Percentiles rank a stretch among this genome's conserved stretches.
phyloP scores from a whole-genome alignment of 2,888 invertebrate species.

The Micoletzkya japonica region DNA sequence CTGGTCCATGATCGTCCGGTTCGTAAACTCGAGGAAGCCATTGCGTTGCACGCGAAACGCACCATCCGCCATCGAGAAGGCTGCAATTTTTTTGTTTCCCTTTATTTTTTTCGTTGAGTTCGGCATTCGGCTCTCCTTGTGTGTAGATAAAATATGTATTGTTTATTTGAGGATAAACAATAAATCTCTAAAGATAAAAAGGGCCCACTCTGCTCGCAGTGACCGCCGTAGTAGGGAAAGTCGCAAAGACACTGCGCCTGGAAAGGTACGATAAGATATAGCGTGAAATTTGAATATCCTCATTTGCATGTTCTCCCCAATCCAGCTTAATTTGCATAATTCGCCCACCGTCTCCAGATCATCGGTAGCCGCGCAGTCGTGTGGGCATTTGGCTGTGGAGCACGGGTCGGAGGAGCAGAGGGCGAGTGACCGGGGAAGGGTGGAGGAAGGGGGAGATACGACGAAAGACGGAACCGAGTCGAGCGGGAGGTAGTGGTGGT shows the following conservation, averaged over 20 bases:
- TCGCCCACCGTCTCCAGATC: conserved; percentile 17
- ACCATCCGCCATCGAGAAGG: conserved; percentile 16
- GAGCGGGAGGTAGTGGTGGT: too few species aligned
- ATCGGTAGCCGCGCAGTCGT: conserved; percentile 35
- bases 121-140: background rate
- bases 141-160: background rate
- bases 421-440: background rate
- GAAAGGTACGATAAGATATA: background rate
- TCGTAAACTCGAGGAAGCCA: conserved; percentile 40
- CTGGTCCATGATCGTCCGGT: conserved; percentile 44
- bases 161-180: background rate
- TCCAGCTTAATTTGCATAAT: background rate
- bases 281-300: background rate
- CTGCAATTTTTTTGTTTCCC: background rate
- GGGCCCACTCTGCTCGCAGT: conserved; percentile 14
- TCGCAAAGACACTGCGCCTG: conserved; percentile 17
- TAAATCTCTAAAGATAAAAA: background rate
- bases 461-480: background rate
- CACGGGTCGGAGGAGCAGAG: conserved; percentile 43
- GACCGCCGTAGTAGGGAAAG: conserved; percentile 13
- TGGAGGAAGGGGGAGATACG: too few species aligned
- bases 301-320: background rate
- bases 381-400: conserved; percentile 36
- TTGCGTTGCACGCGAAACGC: conserved; percentile 30
- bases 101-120: background rate